Percentiles rank a stretch among this genome's conserved stretches.
Evolutionary conservation across 2,113 vertebrate genomes (phyloP).

Genomic region (Oreochromis spilurus): DNA sequence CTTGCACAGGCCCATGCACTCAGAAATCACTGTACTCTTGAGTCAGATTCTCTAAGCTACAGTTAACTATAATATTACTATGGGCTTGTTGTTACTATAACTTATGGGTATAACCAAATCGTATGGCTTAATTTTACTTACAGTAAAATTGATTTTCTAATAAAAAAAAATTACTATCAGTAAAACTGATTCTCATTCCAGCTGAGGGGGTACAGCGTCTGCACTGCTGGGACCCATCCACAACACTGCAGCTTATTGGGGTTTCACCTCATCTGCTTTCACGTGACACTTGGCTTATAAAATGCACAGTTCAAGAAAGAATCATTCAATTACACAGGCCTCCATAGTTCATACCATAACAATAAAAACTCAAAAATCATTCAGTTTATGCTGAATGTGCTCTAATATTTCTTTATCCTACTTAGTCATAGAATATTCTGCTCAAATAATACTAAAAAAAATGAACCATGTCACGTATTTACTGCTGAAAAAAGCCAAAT

Average conservation of each 20-base stretch:
- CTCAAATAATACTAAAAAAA: not conserved
- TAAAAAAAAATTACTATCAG: not conserved
- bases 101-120: not conserved
- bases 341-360: not conserved
- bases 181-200: not conserved
- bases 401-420: not conserved
- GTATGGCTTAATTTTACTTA: not conserved
- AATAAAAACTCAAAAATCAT: not conserved
- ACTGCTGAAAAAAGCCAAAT: not conserved
- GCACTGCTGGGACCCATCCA: not conserved
- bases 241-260: not conserved
- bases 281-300: not conserved
- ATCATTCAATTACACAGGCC: not conserved
- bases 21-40: not conserved
- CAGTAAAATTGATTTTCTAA: not conserved
- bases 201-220: not conserved
- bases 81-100: not conserved
- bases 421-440: not conserved
- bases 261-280: not conserved
- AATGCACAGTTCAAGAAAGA: not conserved
- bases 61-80: not conserved
- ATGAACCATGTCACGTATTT: not conserved
- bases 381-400: not conserved
- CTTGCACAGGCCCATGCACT: not conserved
- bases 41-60: not conserved